Percentiles rank a stretch among this genome's conserved stretches.
These are phyloP conservation scores for Tanytarsus gracilentus DNA, from an alignment of 2,888 invertebrate genomes.

Conservation along the genomic window DNA sequence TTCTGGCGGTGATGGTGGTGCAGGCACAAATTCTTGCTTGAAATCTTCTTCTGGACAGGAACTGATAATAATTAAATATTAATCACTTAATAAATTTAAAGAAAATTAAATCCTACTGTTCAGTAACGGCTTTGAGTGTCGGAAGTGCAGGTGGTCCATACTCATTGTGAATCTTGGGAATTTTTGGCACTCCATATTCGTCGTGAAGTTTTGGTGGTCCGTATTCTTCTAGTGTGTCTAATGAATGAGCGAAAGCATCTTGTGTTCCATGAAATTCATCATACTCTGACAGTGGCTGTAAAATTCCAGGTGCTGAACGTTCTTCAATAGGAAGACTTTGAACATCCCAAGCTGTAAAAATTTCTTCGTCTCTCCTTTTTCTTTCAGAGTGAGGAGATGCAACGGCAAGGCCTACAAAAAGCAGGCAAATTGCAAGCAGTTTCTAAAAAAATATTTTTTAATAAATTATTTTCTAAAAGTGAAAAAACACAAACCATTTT, in stretches of 20 bases:
- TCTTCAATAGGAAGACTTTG: not conserved
- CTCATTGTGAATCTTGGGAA: not conserved
- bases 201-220: not conserved
- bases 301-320: not conserved
- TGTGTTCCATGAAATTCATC: not conserved
- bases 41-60: slow-evolving; percentile 27
- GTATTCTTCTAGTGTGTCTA: not conserved
- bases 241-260: too few relatives aligned
- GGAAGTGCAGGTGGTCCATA: not conserved
- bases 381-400: slow-evolving; percentile 18
- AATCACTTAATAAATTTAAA: not conserved
- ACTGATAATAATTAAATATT: not conserved
- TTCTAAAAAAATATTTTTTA: slow-evolving; percentile 16
- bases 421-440: not conserved
- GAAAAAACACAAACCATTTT: slow-evolving; percentile 6
- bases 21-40: slow-evolving; percentile 30
- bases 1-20: slow-evolving; percentile 31
- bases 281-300: not conserved
- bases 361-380: not conserved
- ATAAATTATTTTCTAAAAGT: not conserved
- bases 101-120: not conserved
- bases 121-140: not conserved
- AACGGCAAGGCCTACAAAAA: not conserved
- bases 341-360: not conserved
- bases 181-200: slow-evolving; percentile 16